Evolutionary conservation across 2,797 vertebrate species (phyloP), one percentile per base, ranked within the genome.

Genomic region (Tadarida brasiliensis): DNA sequence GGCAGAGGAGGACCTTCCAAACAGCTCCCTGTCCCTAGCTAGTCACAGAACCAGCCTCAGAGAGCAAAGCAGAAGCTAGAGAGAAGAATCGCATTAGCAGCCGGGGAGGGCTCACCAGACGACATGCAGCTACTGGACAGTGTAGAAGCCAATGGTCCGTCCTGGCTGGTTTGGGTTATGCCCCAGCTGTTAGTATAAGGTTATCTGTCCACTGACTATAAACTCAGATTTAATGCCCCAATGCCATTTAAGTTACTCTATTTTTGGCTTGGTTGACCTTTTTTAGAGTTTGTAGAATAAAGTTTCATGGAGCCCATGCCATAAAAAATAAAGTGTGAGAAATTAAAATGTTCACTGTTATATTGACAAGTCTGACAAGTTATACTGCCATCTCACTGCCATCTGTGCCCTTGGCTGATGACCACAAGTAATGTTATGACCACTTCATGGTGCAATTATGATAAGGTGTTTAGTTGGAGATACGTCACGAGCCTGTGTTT

Each of bases 281-380:
- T 35, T 86, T 73, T 49, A 73, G 76, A 56, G 26, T 71, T 87
- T 77, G 11, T 78, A 81, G 54, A 91, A 61, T 78, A 47, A 73
- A 86, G 20, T 80, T 91, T 94, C 39, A 33, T 68, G 17, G 82
- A 91, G 33, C 24, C 65, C 8, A 11, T 57, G 33, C 30, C 78
- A 61, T 84, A 49, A 81, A 91, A 97, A 95, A 61, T 74, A 44
- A 80, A 81, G 17, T 16, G 3, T 90, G 92, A 67, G 7, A 70
- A 81, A 44, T 35, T 44, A 84, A 49, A 57, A 33, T 77, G 86
- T 90, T 63, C 82, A 51, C 28, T 68, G n/a, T 90, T 39, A 11
- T 9, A 20, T 15, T 88, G 61, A 73, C 65, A 87, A 14, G 3
- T 68, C 80, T 67, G 71, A 35, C 30, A 65, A 49, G 54, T 77